These are phyloP conservation scores for Glossosoma conforme DNA, from an alignment of 1,140 invertebrate species.

Conservation along the genomic window DNA sequence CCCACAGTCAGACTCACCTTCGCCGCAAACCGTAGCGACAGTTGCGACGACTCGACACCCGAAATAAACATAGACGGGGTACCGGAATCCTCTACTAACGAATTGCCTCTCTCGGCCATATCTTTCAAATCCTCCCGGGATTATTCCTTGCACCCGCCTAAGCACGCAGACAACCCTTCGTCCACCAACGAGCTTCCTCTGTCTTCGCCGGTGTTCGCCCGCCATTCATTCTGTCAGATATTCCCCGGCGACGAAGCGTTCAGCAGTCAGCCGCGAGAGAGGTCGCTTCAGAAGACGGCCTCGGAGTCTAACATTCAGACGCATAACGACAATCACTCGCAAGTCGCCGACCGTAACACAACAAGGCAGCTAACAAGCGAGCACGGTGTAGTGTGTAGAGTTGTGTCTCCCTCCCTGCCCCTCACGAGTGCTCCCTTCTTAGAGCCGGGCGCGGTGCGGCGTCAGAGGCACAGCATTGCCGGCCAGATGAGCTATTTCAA, in stretches of 20 bases:
- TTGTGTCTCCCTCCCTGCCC: conserved; percentile 23
- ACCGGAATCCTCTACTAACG: conserved; percentile 52
- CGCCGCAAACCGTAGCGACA: conserved; percentile 11
- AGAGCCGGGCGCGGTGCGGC: conserved; percentile 60
- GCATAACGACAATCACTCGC: not conserved
- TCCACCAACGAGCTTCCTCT: conserved; percentile 50
- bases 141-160: not conserved
- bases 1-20: conserved; percentile 16
- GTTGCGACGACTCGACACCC: conserved; percentile 33
- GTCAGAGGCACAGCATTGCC: conserved; percentile 88
- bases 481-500: conserved; percentile 89
- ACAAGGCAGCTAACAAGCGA: conserved; percentile 20
- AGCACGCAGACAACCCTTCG: conserved; percentile 33
- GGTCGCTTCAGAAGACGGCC: conserved; percentile 10
- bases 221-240: conserved; percentile 8
- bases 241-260: not conserved
- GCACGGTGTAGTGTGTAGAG: conserved; percentile 29
- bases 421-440: conserved; percentile 33
- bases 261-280: not conserved
- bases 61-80: conserved; percentile 38
- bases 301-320: conserved; percentile 22
- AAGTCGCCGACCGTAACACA: conserved; percentile 6
- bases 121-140: conserved; percentile 35
- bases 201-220: conserved; percentile 30
- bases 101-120: conserved; percentile 55